Conservation (phyloP, 1,140 invertebrate genomes). For the Cherax destructor region DNA sequence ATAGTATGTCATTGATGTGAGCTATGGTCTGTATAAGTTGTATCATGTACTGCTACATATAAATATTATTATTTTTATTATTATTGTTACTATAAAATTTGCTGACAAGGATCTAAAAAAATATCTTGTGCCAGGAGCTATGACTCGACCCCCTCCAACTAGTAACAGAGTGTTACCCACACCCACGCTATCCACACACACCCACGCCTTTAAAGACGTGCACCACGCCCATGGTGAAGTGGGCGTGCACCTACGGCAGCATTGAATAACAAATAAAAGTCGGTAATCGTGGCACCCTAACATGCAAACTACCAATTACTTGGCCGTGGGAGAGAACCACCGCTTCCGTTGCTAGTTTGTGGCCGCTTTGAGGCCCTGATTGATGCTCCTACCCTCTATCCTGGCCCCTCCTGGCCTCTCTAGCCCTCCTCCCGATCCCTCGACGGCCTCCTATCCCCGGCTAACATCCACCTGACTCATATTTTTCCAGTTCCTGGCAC, state of each 20-base stretch:
- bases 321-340: neutral
- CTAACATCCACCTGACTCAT: neutral
- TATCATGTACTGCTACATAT: too few species aligned
- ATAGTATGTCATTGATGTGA: too few species aligned
- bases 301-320: conserved; percentile 17
- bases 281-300: neutral
- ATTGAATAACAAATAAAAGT: neutral
- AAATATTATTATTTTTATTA: too few species aligned
- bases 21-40: too few species aligned
- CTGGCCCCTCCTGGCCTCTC: neutral
- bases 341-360: conserved; percentile 19
- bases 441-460: too few species aligned
- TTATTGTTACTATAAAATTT: too few species aligned
- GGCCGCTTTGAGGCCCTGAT: conserved; percentile 22
- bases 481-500: too few species aligned
- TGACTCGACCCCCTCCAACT: too few species aligned
- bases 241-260: neutral
- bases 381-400: neutral
- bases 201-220: neutral
- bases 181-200: neutral
- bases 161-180: too few species aligned
- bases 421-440: neutral
- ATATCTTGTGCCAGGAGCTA: too few species aligned
- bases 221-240: neutral
- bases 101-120: too few species aligned